Conservation (phyloP, 2,113 vertebrate genomes). For the Cynoglossus semilaevis region DNA sequence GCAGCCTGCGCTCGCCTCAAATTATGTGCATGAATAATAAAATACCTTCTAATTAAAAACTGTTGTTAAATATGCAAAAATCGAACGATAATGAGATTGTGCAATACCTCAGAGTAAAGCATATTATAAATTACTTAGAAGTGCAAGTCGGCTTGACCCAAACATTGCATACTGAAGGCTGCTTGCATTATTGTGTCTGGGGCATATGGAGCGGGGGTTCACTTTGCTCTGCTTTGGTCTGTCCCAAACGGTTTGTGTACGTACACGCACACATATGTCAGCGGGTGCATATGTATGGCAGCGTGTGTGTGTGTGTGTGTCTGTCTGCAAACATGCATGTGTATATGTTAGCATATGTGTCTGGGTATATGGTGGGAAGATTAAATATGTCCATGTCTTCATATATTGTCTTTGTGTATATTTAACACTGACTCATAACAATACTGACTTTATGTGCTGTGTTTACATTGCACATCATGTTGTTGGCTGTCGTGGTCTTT, state of each 20-base stretch:
- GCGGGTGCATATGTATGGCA: too few relatives aligned
- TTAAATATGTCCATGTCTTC: conserved; percentile 63
- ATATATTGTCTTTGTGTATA: conserved; percentile 44
- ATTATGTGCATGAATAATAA: conserved; percentile 99
- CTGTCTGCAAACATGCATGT: conserved; percentile 5
- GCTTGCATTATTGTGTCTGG: conserved; percentile 76
- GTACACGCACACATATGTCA: conserved; percentile 43
- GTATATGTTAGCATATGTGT: conserved; percentile 40
- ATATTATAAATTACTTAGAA: conserved; percentile 97
- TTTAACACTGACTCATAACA: conserved; percentile 41
- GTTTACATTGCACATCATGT: too few relatives aligned
- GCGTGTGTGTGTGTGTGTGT: conserved; percentile 24
- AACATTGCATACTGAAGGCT: conserved; percentile 81
- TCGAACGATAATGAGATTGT: conserved; percentile 99
- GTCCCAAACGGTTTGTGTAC: conserved; percentile 48
- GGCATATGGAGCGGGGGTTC: conserved; percentile 56
- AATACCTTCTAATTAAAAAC: conserved; percentile 99
- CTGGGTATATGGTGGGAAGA: conserved; percentile 40
- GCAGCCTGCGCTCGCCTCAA: conserved; percentile 86
- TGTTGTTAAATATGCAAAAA: conserved; percentile 99
- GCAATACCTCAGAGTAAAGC: conserved; percentile 97
- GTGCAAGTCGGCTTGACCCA: conserved; percentile 89
- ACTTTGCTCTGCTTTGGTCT: conserved; percentile 36
- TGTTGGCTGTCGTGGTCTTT: too few relatives aligned
- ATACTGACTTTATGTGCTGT: not conserved